Evolutionary conservation across 37 sponge, comb jelly and placozoan genomes (phyloP), one percentile per base, ranked within the genome.

Genomic region (Cliona cf. orientalis): DNA sequence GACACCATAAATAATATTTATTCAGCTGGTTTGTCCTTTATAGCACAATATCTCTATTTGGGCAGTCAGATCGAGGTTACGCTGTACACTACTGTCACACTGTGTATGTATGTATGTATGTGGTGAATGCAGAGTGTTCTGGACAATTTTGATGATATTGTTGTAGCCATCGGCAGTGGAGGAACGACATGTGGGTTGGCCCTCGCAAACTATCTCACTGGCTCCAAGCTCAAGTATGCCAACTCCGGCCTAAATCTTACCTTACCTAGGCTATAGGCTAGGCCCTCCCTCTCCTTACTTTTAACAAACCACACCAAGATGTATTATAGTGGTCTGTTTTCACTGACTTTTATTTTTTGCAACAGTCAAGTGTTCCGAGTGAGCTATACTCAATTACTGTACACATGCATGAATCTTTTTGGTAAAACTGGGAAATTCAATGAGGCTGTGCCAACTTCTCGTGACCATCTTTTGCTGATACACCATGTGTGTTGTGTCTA

Each of bases 101-200:
- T 49, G 14, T 49, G 17, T 49, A 17, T 49, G 55, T 49, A 19
- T 49, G 39, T 2, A 3, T 5, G 28, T 43, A 41, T 62, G 7
- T 37, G 9, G 41, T 11, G 9, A 14, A 6, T 9, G 3, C 62
- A 91, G 76, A 90, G 85, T 29, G 76, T 88, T 25, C 40, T 37
- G 26, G 80, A 87, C 1, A n/a, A 84, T 29, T 88, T 80, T 86
- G 89, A 86, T 90, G 94, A 93, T 40, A 72, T 94, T 67, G 91
- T 94, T 32, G 41, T 90, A 56, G 61, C 84, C 35, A 49, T 69
- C 1, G 94, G 94, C 6, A 80, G 76, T 75, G 92, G 91, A 42
- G 94, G 94, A 0, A 91, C 92, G 38, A 65, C 56, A 3, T 42
- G 57, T 75, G 94, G 84, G 19, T 26, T 94, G 7, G 87, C 83